Percentiles rank a stretch among this genome's conserved stretches.
Conservation (phyloP, 2,797 vertebrate species). For the Eidolon dupreanum region DNA sequence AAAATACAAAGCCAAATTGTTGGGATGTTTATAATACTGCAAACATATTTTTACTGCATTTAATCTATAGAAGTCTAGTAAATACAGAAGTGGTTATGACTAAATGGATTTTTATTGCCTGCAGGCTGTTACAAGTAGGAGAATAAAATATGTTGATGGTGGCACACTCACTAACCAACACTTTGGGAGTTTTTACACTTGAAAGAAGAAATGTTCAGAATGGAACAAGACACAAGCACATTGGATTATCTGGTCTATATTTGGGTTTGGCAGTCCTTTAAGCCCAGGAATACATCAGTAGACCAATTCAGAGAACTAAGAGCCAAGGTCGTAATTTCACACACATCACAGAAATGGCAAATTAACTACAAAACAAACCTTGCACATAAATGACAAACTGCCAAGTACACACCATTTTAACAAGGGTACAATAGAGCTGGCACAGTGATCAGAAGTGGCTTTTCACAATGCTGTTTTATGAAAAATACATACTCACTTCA, state of each 20-base stretch:
- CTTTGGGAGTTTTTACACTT: slow-evolving; percentile 81
- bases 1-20: slow-evolving; percentile 31
- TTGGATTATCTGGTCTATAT: slow-evolving; percentile 68
- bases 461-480: slow-evolving; percentile 66
- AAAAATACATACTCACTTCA: slow-evolving; percentile 73
- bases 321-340: slow-evolving; percentile 77
- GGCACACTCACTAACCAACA: slow-evolving; percentile 81
- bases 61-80: slow-evolving; percentile 86
- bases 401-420: slow-evolving; percentile 75
- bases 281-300: slow-evolving; percentile 71
- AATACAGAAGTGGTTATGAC: slow-evolving; percentile 88
- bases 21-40: slow-evolving; percentile 81
- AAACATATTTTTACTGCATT: slow-evolving; percentile 83
- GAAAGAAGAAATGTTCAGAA: slow-evolving; percentile 78
- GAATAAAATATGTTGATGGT: slow-evolving; percentile 63
- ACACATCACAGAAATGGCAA: slow-evolving; percentile 78
- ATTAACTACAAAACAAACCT: slow-evolving; percentile 77
- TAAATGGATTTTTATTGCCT: slow-evolving; percentile 87
- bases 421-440: slow-evolving; percentile 64
- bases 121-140: slow-evolving; percentile 83
- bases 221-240: slow-evolving; percentile 71
- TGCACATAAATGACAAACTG: slow-evolving; percentile 62
- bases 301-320: slow-evolving; percentile 77
- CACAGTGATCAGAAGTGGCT: slow-evolving; percentile 51
- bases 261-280: slow-evolving; percentile 68